Evolutionary conservation across 2,113 vertebrate species (phyloP).

Genomic region (Polypterus senegalus): DNA sequence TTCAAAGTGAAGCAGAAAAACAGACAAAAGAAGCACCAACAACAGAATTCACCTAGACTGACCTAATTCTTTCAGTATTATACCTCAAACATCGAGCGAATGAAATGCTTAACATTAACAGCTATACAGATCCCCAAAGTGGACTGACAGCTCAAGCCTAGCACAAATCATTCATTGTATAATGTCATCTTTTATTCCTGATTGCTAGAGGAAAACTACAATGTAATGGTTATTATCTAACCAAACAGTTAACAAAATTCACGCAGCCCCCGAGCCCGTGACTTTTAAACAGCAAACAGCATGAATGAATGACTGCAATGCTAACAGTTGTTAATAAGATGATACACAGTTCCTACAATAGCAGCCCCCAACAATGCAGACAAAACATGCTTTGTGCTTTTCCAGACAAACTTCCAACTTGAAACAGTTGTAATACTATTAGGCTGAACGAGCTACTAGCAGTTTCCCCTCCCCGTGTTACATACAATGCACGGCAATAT

Average conservation of each 20-base stretch:
- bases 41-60: constrained; percentile 40
- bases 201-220: no score
- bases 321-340: background rate
- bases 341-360: background rate
- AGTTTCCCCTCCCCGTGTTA: constrained; percentile 3
- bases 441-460: constrained; percentile 1
- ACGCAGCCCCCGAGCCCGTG: no score
- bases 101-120: constrained; percentile 46
- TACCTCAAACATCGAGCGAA: constrained; percentile 32
- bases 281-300: no score
- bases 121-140: constrained; percentile 27
- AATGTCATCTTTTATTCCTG: no score
- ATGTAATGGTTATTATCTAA: no score
- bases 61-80: constrained; percentile 56
- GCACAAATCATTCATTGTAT: no score
- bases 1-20: no score
- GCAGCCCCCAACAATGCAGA: background rate
- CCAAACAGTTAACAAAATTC: no score
- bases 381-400: background rate
- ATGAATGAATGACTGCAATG: no score
- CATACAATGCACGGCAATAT: constrained; percentile 3
- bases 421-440: constrained; percentile 1
- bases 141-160: no score
- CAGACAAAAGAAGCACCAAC: no score
- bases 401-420: constrained; percentile 3